Conservation (phyloP, 2,113 vertebrate species). For the Myocastor coypus region DNA sequence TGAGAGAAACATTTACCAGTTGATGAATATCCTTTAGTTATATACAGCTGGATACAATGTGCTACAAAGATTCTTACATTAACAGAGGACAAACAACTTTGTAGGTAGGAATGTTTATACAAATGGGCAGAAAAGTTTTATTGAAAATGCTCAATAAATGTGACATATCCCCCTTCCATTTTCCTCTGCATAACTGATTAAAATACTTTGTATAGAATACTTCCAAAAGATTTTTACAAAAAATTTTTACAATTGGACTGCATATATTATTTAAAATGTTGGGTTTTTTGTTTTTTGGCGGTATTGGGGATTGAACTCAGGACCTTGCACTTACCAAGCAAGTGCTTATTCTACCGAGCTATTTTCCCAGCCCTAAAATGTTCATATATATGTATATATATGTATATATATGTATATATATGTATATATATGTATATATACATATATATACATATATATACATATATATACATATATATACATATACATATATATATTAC, state of each 20-base stretch:
- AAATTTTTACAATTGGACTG: neutral
- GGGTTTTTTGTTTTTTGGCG: no score
- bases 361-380: no score
- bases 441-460: no score
- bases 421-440: no score
- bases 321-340: no score
- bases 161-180: neutral
- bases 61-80: neutral
- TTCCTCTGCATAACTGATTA: neutral
- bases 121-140: neutral
- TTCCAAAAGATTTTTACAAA: constrained; percentile 21
- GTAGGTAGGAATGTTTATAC: neutral
- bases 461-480: no score
- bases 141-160: constrained; percentile 1
- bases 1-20: neutral
- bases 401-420: no score
- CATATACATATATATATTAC: no score
- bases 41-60: neutral
- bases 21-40: neutral
- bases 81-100: neutral
- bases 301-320: no score
- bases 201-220: neutral
- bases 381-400: no score
- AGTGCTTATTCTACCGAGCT: no score
- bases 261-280: neutral